Conservation (phyloP, 2,888 invertebrate genomes). For the Exephanes ischioxanthus region DNA sequence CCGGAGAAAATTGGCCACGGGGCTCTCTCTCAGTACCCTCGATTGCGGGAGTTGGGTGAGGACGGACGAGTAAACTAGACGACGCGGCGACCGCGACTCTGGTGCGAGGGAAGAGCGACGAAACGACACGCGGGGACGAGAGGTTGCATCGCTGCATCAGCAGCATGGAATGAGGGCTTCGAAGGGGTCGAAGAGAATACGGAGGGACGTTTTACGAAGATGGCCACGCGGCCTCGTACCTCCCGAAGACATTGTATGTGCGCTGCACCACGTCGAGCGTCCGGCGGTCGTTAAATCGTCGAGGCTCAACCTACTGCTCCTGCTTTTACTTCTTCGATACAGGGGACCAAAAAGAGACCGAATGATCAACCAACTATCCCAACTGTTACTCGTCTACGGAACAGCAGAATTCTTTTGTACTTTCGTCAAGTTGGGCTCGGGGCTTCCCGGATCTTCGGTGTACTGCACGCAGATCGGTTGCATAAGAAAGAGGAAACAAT, state of each 20-base stretch:
- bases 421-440: slow-evolving; percentile 25
- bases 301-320: slow-evolving; percentile 1
- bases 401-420: slow-evolving; percentile 41
- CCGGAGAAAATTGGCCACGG: slow-evolving; percentile 74
- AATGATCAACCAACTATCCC: slow-evolving; percentile 30
- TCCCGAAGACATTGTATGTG: slow-evolving; percentile 56
- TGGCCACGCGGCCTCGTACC: slow-evolving; percentile 33
- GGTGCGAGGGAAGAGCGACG: slow-evolving; percentile 21
- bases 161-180: slow-evolving; percentile 15
- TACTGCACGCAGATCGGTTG: neutral
- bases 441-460: neutral
- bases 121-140: slow-evolving; percentile 41
- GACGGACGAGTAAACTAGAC: slow-evolving; percentile 42
- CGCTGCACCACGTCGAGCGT: slow-evolving; percentile 26
- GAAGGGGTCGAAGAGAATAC: neutral
- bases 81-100: slow-evolving; percentile 57
- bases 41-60: slow-evolving; percentile 9
- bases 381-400: slow-evolving; percentile 52
- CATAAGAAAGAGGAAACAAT: neutral
- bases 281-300: slow-evolving; percentile 63
- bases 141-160: slow-evolving; percentile 34
- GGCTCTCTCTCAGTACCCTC: slow-evolving; percentile 23
- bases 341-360: slow-evolving; percentile 9
- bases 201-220: slow-evolving; percentile 57
- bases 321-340: slow-evolving; percentile 15